These are phyloP conservation scores for Heliconius melpomene DNA, from an alignment of 1,140 invertebrate genomes.

Conservation along the genomic window DNA sequence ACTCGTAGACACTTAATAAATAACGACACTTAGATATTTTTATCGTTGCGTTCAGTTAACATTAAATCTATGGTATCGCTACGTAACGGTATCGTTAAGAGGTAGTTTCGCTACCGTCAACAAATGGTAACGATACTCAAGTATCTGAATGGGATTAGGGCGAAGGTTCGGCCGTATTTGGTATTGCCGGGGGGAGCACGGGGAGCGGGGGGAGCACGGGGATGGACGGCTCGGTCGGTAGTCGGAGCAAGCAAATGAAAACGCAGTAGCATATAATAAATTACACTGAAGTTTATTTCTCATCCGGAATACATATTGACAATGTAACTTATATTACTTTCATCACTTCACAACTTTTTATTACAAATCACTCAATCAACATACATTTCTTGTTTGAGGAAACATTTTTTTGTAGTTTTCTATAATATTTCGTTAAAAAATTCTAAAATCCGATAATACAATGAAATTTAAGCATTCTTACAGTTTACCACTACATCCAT, in stretches of 20 bases:
- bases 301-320: constrained; percentile 76
- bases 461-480: constrained; percentile 79
- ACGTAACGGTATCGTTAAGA: no score
- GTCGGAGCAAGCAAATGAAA: constrained; percentile 14
- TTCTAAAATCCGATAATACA: constrained; percentile 75
- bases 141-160: no score
- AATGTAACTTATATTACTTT: constrained; percentile 57
- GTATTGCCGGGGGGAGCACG: no score
- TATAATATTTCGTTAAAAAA: constrained; percentile 69
- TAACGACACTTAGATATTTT: no score
- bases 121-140: no score
- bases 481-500: constrained; percentile 76
- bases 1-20: no score
- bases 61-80: no score
- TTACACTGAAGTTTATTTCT: constrained; percentile 82
- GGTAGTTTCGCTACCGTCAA: no score
- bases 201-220: no score
- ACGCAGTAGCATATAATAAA: constrained; percentile 66
- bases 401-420: constrained; percentile 59
- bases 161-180: no score
- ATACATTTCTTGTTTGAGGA: constrained; percentile 68
- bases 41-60: no score
- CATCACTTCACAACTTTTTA: constrained; percentile 73
- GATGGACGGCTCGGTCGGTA: no score
- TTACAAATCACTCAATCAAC: constrained; percentile 74